These are phyloP conservation scores for Phaethornis superciliosus DNA, from an alignment of 2,113 vertebrate genomes.

Conservation along the genomic window DNA sequence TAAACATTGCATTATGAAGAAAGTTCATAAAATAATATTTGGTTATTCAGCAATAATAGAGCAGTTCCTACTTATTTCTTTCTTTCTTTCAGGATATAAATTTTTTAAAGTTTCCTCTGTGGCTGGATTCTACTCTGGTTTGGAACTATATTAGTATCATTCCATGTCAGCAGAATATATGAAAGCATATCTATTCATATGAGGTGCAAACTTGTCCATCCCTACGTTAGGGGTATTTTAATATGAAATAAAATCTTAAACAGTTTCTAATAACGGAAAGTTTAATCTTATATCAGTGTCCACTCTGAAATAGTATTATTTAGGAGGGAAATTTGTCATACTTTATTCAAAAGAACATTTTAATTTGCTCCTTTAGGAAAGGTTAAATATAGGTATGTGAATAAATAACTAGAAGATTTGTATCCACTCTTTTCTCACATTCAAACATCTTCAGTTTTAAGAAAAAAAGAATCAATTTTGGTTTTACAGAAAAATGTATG, in stretches of 20 bases:
- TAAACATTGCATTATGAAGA: slow-evolving; percentile 48
- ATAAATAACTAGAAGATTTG: background rate
- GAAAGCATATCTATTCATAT: background rate
- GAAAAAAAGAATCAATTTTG: background rate
- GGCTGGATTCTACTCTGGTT: background rate
- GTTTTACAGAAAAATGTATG: background rate
- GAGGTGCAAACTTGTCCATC: background rate
- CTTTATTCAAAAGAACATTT: background rate
- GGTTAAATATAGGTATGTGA: background rate
- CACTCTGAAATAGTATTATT: background rate
- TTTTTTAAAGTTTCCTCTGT: background rate
- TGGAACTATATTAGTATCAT: background rate
- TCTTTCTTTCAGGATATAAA: background rate
- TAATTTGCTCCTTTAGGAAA: background rate
- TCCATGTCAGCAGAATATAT: background rate
- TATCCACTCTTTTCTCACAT: background rate
- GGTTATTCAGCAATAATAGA: slow-evolving; percentile 19
- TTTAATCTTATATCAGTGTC: background rate
- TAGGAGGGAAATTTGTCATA: background rate
- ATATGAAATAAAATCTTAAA: background rate
- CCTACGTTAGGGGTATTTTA: background rate
- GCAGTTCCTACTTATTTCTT: background rate
- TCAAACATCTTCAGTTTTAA: background rate
- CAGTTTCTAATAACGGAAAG: background rate
- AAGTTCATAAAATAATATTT: slow-evolving; percentile 41